Evolutionary conservation across 2,888 invertebrate genomes (phyloP).

Genomic region (Chironomus tentans): DNA sequence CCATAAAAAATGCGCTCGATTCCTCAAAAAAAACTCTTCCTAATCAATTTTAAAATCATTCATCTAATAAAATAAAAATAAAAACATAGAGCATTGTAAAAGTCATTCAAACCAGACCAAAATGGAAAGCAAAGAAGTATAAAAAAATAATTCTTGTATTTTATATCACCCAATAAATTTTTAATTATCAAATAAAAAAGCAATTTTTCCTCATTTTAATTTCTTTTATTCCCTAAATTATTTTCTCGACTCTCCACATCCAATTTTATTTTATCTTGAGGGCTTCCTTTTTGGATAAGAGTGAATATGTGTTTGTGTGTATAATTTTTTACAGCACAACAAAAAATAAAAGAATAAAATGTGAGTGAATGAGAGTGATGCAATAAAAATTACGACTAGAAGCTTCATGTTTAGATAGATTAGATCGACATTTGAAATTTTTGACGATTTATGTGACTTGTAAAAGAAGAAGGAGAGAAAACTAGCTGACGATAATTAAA

Average conservation of each 20-base stretch:
- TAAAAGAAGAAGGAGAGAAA: not conserved
- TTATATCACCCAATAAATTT: slow-evolving; percentile 19
- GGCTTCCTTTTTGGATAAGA: not conserved
- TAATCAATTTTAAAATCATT: no score
- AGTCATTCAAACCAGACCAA: no score
- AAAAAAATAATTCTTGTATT: not conserved
- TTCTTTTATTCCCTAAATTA: no score
- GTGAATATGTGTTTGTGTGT: not conserved
- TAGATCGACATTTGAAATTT: not conserved
- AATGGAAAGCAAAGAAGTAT: not conserved
- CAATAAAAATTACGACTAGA: slow-evolving; percentile 21
- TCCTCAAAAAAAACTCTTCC: no score
- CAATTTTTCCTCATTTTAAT: not conserved
- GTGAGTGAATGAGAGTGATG: not conserved
- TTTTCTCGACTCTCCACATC: no score
- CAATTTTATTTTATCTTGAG: not conserved
- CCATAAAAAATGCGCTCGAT: no score
- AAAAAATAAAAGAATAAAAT: not conserved
- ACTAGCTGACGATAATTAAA: not conserved
- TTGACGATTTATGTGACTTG: not conserved
- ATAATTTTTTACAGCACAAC: not conserved
- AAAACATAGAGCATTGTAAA: no score
- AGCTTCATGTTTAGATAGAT: slow-evolving; percentile 6
- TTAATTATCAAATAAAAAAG: slow-evolving; percentile 21
- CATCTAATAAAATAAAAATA: no score